Percentiles rank a stretch among this genome's conserved stretches.
Evolutionary conservation across 2,888 invertebrate species (phyloP).

Genomic region (Acanthosepion pharaonis): DNA sequence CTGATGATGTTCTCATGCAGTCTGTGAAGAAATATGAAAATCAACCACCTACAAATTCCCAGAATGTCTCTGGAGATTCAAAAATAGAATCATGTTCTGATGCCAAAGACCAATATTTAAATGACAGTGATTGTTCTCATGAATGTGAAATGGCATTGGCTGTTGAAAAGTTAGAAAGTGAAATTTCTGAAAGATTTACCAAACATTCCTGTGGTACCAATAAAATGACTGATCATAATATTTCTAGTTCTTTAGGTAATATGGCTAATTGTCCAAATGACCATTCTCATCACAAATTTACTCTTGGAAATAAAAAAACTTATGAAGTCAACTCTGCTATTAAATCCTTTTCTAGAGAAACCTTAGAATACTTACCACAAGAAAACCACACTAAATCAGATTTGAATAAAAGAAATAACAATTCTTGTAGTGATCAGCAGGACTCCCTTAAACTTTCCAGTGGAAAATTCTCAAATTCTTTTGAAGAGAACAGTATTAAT

Average conservation of each 20-base stretch:
- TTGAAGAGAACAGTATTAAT: neutral
- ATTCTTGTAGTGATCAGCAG: neutral
- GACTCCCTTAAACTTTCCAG: neutral
- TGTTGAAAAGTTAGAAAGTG: slow-evolving; percentile 17
- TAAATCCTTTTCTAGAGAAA: neutral
- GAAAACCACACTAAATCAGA: too few relatives aligned
- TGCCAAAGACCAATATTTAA: neutral
- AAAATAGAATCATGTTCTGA: neutral
- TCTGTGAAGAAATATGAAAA: slow-evolving; percentile 35
- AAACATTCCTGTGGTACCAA: neutral
- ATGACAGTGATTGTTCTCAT: neutral
- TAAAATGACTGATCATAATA: neutral
- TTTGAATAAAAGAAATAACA: neutral
- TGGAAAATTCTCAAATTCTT: neutral
- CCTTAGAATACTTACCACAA: too few relatives aligned
- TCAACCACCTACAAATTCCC: neutral
- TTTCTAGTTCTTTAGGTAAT: neutral
- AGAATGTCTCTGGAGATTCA: neutral
- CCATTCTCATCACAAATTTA: neutral
- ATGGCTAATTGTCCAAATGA: neutral
- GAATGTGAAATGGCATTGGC: slow-evolving; percentile 25
- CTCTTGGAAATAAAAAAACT: neutral
- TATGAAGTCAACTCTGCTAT: neutral
- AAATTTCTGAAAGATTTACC: too few relatives aligned
- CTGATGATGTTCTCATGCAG: neutral